These are phyloP conservation scores for Nothobranchius furzeri DNA, from an alignment of 2,113 vertebrate genomes.

Conservation along the genomic window DNA sequence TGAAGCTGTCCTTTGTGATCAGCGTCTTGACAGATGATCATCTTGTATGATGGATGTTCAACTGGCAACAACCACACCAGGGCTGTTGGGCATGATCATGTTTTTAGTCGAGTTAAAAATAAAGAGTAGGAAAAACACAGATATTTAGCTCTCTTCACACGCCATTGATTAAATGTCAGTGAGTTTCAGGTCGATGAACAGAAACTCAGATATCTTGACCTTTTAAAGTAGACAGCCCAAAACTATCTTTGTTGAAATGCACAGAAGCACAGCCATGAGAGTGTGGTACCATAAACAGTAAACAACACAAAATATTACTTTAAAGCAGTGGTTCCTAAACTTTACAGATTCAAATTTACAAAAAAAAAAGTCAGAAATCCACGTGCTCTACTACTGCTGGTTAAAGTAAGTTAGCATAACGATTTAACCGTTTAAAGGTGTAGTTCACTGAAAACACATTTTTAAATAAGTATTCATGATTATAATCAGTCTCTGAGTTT, in stretches of 20 bases:
- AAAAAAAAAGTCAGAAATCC: no score
- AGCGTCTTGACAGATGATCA: slow-evolving; percentile 66
- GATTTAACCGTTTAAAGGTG: no score
- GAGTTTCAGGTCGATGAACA: slow-evolving; percentile 2
- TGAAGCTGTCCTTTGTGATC: slow-evolving; percentile 54
- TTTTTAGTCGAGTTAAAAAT: slow-evolving; percentile 15
- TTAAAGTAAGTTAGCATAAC: no score
- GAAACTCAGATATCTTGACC: background rate
- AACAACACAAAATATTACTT: no score
- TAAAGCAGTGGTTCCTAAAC: no score
- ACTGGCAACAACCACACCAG: slow-evolving; percentile 22
- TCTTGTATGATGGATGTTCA: slow-evolving; percentile 66
- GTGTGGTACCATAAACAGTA: background rate
- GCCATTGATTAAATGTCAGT: background rate
- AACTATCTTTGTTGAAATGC: background rate
- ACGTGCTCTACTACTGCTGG: no score
- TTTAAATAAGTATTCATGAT: no score
- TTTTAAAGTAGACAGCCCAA: background rate
- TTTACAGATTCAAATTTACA: no score
- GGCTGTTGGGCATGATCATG: slow-evolving; percentile 22
- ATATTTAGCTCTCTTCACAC: background rate
- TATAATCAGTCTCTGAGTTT: no score
- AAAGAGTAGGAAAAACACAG: background rate
- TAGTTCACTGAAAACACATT: no score
- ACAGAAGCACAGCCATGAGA: background rate